These are phyloP conservation scores for Drosophila tsacasi DNA, from an alignment of 1,140 invertebrate genomes.

Conservation along the genomic window DNA sequence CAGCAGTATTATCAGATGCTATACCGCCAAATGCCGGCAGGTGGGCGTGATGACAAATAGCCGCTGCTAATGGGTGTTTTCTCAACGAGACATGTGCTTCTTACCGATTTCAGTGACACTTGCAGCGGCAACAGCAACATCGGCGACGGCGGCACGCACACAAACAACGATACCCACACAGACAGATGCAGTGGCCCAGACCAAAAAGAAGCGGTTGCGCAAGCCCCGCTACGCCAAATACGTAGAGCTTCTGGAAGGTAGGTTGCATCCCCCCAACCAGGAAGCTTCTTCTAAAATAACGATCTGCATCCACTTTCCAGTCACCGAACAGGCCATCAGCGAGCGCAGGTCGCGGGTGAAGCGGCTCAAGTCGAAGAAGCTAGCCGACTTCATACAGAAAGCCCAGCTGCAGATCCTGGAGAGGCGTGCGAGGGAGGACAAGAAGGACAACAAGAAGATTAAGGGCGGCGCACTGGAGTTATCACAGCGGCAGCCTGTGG, in stretches of 20 bases:
- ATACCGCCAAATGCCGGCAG: conserved; percentile 64
- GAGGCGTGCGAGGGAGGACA: conserved; percentile 70
- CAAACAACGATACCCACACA: conserved; percentile 74
- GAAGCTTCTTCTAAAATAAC: background rate
- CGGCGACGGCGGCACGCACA: conserved; percentile 33
- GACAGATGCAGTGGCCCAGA: conserved; percentile 47
- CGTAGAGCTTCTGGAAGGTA: conserved; percentile 79
- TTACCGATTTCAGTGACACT: background rate
- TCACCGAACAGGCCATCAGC: conserved; percentile 87
- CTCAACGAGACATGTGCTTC: conserved; percentile 10
- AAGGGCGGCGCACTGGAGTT: conserved; percentile 73
- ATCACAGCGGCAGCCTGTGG: conserved; percentile 58
- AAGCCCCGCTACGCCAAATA: conserved; percentile 81
- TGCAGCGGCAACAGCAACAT: conserved; percentile 20
- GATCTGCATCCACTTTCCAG: conserved; percentile 84
- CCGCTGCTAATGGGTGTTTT: background rate
- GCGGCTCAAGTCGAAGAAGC: conserved; percentile 88
- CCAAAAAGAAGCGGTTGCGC: conserved; percentile 70
- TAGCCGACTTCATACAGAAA: conserved; percentile 88
- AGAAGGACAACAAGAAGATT: conserved; percentile 63
- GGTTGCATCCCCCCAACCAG: background rate
- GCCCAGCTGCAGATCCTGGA: conserved; percentile 85
- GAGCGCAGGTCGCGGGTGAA: conserved; percentile 88
- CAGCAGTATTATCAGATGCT: conserved; percentile 80
- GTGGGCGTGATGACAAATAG: conserved; percentile 26